These are phyloP conservation scores for Magallana angulata DNA, from an alignment of 1,140 invertebrate genomes.

Conservation along the genomic window DNA sequence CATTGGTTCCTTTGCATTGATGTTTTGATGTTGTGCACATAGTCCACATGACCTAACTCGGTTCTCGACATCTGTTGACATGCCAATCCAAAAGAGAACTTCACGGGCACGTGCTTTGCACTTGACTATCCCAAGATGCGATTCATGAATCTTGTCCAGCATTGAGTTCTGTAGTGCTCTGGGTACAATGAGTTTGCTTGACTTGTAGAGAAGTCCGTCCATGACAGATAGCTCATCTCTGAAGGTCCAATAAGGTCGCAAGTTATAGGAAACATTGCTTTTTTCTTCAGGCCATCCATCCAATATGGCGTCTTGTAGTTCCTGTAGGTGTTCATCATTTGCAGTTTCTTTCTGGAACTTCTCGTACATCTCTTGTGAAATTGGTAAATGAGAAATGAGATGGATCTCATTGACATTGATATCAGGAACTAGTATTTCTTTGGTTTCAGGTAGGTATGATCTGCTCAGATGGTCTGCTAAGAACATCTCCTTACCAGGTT, in stretches of 20 bases:
- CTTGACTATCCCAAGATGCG: slow-evolving; percentile 60
- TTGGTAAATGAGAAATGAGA: slow-evolving; percentile 56
- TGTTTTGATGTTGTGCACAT: slow-evolving; percentile 54
- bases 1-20: slow-evolving; percentile 46
- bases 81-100: slow-evolving; percentile 58
- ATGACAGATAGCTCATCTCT: slow-evolving; percentile 53
- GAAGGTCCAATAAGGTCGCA: slow-evolving; percentile 49
- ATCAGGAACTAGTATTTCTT: slow-evolving; percentile 38
- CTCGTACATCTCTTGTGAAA: slow-evolving; percentile 19
- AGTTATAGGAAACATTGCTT: background rate
- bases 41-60: slow-evolving; percentile 47
- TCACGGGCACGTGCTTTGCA: slow-evolving; percentile 50
- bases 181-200: slow-evolving; percentile 53
- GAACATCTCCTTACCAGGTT: slow-evolving; percentile 54
- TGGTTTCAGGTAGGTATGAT: slow-evolving; percentile 45
- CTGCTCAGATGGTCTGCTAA: slow-evolving; percentile 54
- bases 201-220: slow-evolving; percentile 53
- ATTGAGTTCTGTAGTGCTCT: slow-evolving; percentile 44
- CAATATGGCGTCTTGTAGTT: slow-evolving; percentile 39
- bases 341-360: slow-evolving; percentile 34
- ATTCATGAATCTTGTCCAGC: slow-evolving; percentile 51
- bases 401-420: slow-evolving; percentile 48
- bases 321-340: slow-evolving; percentile 38
- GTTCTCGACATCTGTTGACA: slow-evolving; percentile 59
- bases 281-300: slow-evolving; percentile 56